A percentile compares a stretch with the other conserved stretches of the same genome.
These are phyloP conservation scores for Speoplatyrhinus poulsoni DNA, from an alignment of 2,113 vertebrate genomes.

Conservation along the genomic window DNA sequence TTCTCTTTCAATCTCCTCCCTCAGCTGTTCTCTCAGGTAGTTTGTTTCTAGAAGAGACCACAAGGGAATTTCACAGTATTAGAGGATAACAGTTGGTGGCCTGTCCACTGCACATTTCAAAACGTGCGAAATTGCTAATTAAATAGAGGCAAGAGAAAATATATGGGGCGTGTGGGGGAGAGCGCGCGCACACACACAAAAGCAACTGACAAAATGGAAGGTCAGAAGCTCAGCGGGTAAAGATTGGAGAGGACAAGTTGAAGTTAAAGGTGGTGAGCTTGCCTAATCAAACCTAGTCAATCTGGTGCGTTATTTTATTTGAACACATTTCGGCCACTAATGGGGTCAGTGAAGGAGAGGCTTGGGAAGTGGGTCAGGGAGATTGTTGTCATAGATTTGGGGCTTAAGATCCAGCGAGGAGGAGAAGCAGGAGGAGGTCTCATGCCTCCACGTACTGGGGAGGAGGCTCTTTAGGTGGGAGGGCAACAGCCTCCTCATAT, in stretches of 20 bases:
- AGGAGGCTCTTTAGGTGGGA: slow-evolving; percentile 87
- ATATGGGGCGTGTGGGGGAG: slow-evolving; percentile 18
- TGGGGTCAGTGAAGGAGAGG: slow-evolving; percentile 26
- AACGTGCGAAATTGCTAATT: slow-evolving; percentile 62
- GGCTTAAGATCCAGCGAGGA: slow-evolving; percentile 15
- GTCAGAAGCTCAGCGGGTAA: neutral
- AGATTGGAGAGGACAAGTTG: slow-evolving; percentile 14
- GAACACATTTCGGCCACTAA: slow-evolving; percentile 20
- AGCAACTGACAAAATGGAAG: slow-evolving; percentile 27
- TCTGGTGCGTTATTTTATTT: slow-evolving; percentile 8
- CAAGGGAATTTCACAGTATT: slow-evolving; percentile 68
- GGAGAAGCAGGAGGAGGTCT: slow-evolving; percentile 34
- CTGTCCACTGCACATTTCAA: slow-evolving; percentile 50
- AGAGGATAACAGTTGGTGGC: slow-evolving; percentile 69
- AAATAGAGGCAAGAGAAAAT: slow-evolving; percentile 39
- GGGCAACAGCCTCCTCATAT: slow-evolving; percentile 83
- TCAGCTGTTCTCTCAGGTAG: slow-evolving; percentile 37
- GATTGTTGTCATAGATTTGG: neutral
- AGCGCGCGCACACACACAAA: slow-evolving; percentile 15
- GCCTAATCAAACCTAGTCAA: slow-evolving; percentile 40
- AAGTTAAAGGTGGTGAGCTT: slow-evolving; percentile 22
- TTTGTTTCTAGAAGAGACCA: slow-evolving; percentile 58
- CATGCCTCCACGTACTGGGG: slow-evolving; percentile 88
- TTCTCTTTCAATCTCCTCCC: slow-evolving; percentile 20
- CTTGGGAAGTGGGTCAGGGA: neutral